Conservation (phyloP, 2,113 vertebrate genomes). For the Gambusia affinis region DNA sequence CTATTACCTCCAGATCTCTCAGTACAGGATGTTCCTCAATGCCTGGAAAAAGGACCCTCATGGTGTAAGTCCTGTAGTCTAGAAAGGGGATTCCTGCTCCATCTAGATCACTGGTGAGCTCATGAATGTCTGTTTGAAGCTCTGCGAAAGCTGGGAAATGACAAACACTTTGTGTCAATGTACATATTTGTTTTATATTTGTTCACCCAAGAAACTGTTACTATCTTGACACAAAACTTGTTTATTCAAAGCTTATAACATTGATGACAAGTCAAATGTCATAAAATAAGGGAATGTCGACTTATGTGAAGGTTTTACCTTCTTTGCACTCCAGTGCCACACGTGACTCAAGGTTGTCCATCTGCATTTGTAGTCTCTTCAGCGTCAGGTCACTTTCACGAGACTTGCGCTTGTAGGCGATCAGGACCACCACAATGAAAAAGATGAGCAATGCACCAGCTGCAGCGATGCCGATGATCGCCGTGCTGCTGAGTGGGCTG, state of each 20-base stretch:
- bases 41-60: slow-evolving; percentile 97
- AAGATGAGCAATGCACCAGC: slow-evolving; percentile 94
- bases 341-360: slow-evolving; percentile 99
- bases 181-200: too few species aligned
- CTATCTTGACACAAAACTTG: neutral
- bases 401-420: slow-evolving; percentile 98
- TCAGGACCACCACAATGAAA: slow-evolving; percentile 95
- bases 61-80: slow-evolving; percentile 95
- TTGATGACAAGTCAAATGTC: neutral
- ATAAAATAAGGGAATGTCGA: neutral
- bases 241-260: neutral
- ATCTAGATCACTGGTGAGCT: slow-evolving; percentile 94
- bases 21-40: slow-evolving; percentile 97
- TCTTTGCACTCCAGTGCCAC: slow-evolving; percentile 98
- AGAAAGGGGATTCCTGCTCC: slow-evolving; percentile 96
- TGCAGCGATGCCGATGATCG: slow-evolving; percentile 95
- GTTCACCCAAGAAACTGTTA: neutral
- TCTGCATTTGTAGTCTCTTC: slow-evolving; percentile 98
- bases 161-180: neutral
- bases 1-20: slow-evolving; percentile 90
- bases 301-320: slow-evolving; percentile 77
- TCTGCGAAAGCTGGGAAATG: slow-evolving; percentile 91
- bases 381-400: slow-evolving; percentile 95
- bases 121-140: slow-evolving; percentile 96
- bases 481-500: slow-evolving; percentile 94